Percentiles rank a stretch among this genome's conserved stretches.
Conservation (phyloP, 2,113 vertebrate genomes). For the Antechinus flavipes region DNA sequence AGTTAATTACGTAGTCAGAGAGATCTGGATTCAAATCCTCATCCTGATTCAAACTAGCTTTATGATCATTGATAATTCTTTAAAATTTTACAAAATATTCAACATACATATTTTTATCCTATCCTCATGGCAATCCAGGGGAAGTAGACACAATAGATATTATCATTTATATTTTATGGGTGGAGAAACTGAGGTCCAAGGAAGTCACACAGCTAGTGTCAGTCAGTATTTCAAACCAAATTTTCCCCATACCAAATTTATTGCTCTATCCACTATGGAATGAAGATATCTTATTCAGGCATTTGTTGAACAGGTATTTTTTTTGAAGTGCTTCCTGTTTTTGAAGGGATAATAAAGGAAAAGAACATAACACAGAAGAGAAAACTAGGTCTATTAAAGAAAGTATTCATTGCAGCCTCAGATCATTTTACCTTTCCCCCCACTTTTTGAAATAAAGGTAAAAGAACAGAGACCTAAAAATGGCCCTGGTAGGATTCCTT, state of each 20-base stretch:
- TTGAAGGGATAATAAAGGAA: not conserved
- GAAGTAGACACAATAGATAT: not conserved
- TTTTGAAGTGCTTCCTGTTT: not conserved
- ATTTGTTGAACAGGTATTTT: not conserved
- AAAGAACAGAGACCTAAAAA: not conserved
- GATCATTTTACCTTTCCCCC: not conserved
- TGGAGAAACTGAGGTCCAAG: not conserved
- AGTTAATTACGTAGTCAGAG: not conserved
- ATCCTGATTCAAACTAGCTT: not conserved
- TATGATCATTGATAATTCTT: not conserved
- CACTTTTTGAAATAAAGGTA: not conserved
- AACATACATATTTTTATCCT: not conserved
- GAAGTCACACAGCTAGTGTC: not conserved
- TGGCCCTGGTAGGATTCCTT: not conserved
- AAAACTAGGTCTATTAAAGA: not conserved
- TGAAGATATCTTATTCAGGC: not conserved
- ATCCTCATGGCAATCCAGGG: not conserved
- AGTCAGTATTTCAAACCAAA: not conserved
- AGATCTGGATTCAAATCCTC: not conserved
- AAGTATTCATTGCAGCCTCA: not conserved
- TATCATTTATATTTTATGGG: not conserved
- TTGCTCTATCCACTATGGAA: not conserved
- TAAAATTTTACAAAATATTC: not conserved
- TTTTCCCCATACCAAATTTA: not conserved
- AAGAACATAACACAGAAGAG: not conserved